Evolutionary conservation across 2,888 invertebrate species (phyloP), one percentile per base, ranked within the genome.

Genomic region (Lithophane semibrunnea): DNA sequence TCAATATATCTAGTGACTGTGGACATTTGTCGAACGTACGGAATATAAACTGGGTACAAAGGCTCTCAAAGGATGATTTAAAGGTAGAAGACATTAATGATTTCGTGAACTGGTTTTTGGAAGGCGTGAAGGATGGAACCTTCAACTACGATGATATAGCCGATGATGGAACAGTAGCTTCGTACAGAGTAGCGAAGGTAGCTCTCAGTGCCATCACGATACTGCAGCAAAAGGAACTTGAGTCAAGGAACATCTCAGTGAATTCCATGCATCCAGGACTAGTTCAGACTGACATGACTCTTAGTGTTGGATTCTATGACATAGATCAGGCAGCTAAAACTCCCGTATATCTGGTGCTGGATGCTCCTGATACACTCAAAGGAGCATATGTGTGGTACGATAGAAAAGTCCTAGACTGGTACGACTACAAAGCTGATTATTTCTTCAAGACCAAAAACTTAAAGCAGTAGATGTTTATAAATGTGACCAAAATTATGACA

Each of bases 251-350:
- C 79, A 97, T 98, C 58, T 88, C 88, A 0, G 92, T 96, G 0
- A 98, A 98, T 92, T 95, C 97, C 10, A 97, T 98, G 89, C 97
- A 98, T 92, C 98, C 98, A 7, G 98, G 98, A 0, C 97, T 98
- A 85, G 98, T 98, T 0, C 97, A 97, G 80, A 98, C 98, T 0
- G 98, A 98, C 88, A 98, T 98, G 98, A 97, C 97, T 0, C 95
- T 94, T 47, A 97, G 97, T 52, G 96, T 96, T 84, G 98, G 98
- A 0, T 92, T 94, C 69, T 93, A 97, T 69, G 96, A 95, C 3
- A 91, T 95, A 16, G 97, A 97, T 42, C 93, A 97, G 89, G 97
- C 97, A 13, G 97, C 98, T 7, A 94, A 94, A 79, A 97, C 97
- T 3, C 97, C 97, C 0, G 76, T 97, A 1, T 97, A 97, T 85